Evolutionary conservation across 2,888 invertebrate species (phyloP), one percentile per base, ranked within the genome.

Genomic region (Cryptocephalus moraei): DNA sequence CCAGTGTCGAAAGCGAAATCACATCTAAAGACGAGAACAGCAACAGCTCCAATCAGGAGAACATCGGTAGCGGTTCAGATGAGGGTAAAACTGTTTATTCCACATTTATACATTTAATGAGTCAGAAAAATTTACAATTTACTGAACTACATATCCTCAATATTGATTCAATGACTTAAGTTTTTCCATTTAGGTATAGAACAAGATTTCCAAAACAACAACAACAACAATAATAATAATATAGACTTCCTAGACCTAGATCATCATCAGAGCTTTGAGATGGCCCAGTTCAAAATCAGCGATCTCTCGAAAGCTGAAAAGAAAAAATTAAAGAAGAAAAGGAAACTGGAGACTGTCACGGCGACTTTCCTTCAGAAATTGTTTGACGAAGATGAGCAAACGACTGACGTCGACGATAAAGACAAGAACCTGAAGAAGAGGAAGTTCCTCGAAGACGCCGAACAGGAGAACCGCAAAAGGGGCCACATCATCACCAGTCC

Each of bases 241-340:
- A 22, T 22, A 2, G 22, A 22, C 22, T 22, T 6, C 22, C 22
- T 22, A n/a, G 45, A 54, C 33, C 50, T 56, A 34, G 60, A 62
- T 49, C 57, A 61, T 55, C 62, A 65, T 43, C 60, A 52, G 45
- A 63, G 62, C 48, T 66, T 66, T 40, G 65, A 66, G 51, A 60
- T 62, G 41, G 61, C 60, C 9, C 62, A 62, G 40, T 56, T 59
- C 13, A 60, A 59, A 14, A 56, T 63, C 41, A 61, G 57, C 45
- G 66, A 65, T 54, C 52, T 67, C 40, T 67, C 67, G 0, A 67
- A 64, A 50, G 63, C 64, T 1, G 66, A 67, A 56, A 55, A 61
- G 14, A 65, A 64, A 49, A 64, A 65, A 52, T 49, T 64, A 38
- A 65, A 64, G 52, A 66, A 66, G 49, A 62, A 66, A 54, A 57